Evolutionary conservation across 2,797 vertebrate species (phyloP).

Genomic region (Lithobates pipiens): DNA sequence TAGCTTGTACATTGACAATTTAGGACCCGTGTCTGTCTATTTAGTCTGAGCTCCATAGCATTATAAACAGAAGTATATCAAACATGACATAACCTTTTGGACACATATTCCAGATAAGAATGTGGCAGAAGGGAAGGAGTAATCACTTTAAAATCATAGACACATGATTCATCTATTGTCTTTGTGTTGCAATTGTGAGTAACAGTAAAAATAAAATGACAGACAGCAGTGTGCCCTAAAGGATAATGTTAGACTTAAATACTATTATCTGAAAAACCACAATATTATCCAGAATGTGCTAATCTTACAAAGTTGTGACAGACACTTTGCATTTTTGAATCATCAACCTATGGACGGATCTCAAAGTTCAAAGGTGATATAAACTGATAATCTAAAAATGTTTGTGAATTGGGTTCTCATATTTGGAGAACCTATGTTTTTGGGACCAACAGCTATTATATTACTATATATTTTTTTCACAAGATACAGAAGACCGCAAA

Average conservation of each 20-base stretch:
- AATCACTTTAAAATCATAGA: not conserved
- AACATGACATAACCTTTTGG: slow-evolving; percentile 1
- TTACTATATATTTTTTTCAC: too few species aligned
- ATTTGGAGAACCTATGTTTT: not conserved
- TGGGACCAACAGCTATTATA: not conserved
- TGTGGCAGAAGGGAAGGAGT: not conserved
- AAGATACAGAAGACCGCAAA: too few species aligned
- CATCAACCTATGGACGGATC: not conserved
- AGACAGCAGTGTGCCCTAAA: not conserved
- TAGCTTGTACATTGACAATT: too few species aligned
- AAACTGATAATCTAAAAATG: not conserved
- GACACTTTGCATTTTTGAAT: not conserved
- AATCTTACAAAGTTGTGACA: not conserved
- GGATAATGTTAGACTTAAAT: not conserved
- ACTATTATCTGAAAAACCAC: not conserved
- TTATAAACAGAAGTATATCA: not conserved
- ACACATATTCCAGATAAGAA: not conserved
- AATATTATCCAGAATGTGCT: not conserved
- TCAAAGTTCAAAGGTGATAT: not conserved
- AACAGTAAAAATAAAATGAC: not conserved
- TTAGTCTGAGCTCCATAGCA: too few species aligned
- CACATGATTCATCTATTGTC: slow-evolving; percentile 7
- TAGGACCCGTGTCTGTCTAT: too few species aligned
- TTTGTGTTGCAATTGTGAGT: slow-evolving; percentile 18
- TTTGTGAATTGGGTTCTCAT: not conserved